phyloP scores from a whole-genome alignment of 2,797 vertebrate species.

The Darevskia nairensis region DNA sequence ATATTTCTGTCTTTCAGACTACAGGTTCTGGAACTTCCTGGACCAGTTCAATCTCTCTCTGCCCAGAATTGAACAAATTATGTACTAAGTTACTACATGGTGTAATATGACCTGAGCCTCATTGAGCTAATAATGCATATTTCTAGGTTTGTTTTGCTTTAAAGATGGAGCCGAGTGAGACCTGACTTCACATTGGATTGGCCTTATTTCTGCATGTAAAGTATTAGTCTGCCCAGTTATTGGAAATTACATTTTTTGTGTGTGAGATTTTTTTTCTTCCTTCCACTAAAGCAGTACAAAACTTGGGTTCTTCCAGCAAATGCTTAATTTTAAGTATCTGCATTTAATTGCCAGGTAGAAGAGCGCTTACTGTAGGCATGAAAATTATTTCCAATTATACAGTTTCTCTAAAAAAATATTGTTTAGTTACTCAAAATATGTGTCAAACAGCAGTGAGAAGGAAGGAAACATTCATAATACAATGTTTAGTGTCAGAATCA shows the following conservation, averaged over 20 bases:
- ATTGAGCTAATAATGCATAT: neutral
- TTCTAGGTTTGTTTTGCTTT: neutral
- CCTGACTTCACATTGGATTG: neutral
- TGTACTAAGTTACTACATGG: neutral
- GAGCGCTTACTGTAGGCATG: neutral
- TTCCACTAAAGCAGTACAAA: slow-evolving; percentile 17
- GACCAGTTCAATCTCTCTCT: neutral
- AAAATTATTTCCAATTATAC: fast-evolving
- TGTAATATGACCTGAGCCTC: neutral
- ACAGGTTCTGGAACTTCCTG: neutral
- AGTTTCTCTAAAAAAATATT: slow-evolving; percentile 7
- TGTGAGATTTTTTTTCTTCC: neutral
- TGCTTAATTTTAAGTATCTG: slow-evolving; percentile 30
- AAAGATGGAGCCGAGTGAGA: neutral
- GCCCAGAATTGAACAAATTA: neutral
- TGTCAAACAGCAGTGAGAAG: neutral
- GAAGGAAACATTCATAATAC: neutral
- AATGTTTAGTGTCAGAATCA: neutral
- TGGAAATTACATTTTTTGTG: slow-evolving; percentile 7
- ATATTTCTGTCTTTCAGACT: neutral
- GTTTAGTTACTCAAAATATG: neutral
- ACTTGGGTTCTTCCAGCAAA: neutral
- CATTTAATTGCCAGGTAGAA: slow-evolving; percentile 2
- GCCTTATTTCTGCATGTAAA: neutral
- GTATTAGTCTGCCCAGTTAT: neutral